Evolutionary conservation across 2,888 invertebrate genomes (phyloP), one percentile per base, ranked within the genome.

Genomic region (Phaonia tiefii): DNA sequence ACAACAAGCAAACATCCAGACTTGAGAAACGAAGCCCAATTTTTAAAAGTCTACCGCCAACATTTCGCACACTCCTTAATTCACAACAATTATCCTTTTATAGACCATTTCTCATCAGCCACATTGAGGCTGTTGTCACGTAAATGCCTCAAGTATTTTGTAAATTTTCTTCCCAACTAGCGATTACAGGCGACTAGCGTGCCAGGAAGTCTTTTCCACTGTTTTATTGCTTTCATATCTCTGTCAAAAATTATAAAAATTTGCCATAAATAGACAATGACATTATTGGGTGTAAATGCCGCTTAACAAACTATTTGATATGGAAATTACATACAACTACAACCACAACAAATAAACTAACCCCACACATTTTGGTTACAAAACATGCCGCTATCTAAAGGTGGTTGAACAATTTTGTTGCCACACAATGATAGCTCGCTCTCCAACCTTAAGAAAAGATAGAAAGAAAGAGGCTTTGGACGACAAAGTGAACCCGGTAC

Each of bases 231-330:
- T 72, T 81, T 78, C 78, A 78, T 78, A 72, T 78, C 81, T 78
- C 81, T 78, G 81, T 81, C 78, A 78, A 69, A 78, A 81, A 81
- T 81, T 78, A 75, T 81, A 78, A 81, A 78, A 81, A 81, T 78
- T 81, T 75, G 66, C 81, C 78, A 81, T 81, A 81, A 81, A 81
- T 81, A 81, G 81, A 72, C 67, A 70, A 65, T 72, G 81, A 81
- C 81, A 78, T 81, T 81, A 81, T 81, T 81, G 81, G 78, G 72
- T 81, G 81, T 81, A 78, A 69, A 81, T 56, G 75, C 72, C 78
- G 81, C 81, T 72, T 81, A 56, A 78, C 81, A 72, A 31, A 3
- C 63, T 67, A 72, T 81, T 81, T 75, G 72, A 72, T 81, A 81
- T 81, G 81, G 75, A 81, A 81, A 81, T 78, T 78, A 81, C 73